Evolutionary conservation across 2,797 vertebrate genomes (phyloP).

Genomic region (Neopelma chrysocephalum): DNA sequence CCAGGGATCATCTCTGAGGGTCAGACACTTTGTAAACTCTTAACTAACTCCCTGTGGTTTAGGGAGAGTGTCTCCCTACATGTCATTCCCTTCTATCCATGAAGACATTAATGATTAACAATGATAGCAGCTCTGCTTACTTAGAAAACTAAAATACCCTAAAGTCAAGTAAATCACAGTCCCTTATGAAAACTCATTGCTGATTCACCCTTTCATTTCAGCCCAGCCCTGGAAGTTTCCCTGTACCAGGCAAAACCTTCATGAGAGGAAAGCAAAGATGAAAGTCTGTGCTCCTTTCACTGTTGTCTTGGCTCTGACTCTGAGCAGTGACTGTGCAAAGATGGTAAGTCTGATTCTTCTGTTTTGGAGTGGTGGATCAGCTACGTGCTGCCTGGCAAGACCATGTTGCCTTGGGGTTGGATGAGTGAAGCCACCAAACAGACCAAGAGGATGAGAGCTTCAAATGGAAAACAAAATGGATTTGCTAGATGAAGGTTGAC

Average conservation of each 20-base stretch:
- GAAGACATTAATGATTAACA: slow-evolving; percentile 68
- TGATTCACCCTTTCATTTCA: background rate
- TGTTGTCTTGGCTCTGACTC: slow-evolving; percentile 40
- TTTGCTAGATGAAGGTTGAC: background rate
- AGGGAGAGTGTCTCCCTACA: background rate
- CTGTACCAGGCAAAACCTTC: background rate
- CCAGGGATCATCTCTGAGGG: background rate
- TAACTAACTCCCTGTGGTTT: background rate
- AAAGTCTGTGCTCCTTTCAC: slow-evolving; percentile 16
- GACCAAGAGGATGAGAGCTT: background rate
- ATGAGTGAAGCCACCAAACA: background rate
- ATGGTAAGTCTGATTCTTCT: slow-evolving; percentile 52
- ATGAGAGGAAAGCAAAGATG: slow-evolving; percentile 38
- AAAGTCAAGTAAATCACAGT: slow-evolving; percentile 24
- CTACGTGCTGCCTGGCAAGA: background rate
- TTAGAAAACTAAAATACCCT: slow-evolving; percentile 45
- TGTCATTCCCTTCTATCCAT: slow-evolving; percentile 9
- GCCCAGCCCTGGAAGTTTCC: background rate
- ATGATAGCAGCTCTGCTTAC: slow-evolving; percentile 1
- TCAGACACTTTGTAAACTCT: background rate
- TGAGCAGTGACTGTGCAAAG: slow-evolving; percentile 13
- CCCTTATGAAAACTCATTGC: background rate
- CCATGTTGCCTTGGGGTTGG: background rate
- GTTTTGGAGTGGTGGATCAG: background rate
- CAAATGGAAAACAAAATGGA: background rate